Percentiles rank a stretch among this genome's conserved stretches.
Evolutionary conservation across 2,113 vertebrate species (phyloP).

Genomic region (Colius striatus): DNA sequence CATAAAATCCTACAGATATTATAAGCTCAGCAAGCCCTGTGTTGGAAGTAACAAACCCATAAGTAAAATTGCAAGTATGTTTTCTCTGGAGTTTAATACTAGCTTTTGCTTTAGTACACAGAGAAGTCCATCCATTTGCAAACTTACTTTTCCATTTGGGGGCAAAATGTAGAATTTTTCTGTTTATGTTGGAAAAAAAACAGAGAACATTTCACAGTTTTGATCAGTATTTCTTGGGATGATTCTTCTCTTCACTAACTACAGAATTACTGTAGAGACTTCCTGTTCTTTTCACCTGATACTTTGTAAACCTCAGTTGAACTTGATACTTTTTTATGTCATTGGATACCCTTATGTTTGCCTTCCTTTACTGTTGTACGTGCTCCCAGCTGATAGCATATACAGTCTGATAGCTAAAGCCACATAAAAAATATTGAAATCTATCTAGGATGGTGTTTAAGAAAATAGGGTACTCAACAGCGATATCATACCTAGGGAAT

Average conservation of each 20-base stretch:
- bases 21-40: constrained; percentile 28
- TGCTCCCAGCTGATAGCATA: neutral
- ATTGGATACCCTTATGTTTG: neutral
- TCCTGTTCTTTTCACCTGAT: neutral
- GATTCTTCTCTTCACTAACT: neutral
- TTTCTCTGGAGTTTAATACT: neutral
- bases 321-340: neutral
- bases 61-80: constrained; percentile 15
- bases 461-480: neutral
- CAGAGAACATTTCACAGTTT: neutral
- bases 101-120: neutral
- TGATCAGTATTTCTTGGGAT: neutral
- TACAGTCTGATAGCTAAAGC: neutral
- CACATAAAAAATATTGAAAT: neutral
- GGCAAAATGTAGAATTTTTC: neutral
- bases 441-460: neutral
- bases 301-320: neutral
- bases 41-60: constrained; percentile 20
- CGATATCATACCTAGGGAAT: neutral
- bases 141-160: neutral
- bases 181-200: neutral
- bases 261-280: neutral
- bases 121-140: neutral
- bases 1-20: constrained; percentile 54
- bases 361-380: neutral